Base-by-base conservation (phyloP, 2,888 invertebrate genomes). In the Metacarcinus magister region DNA sequence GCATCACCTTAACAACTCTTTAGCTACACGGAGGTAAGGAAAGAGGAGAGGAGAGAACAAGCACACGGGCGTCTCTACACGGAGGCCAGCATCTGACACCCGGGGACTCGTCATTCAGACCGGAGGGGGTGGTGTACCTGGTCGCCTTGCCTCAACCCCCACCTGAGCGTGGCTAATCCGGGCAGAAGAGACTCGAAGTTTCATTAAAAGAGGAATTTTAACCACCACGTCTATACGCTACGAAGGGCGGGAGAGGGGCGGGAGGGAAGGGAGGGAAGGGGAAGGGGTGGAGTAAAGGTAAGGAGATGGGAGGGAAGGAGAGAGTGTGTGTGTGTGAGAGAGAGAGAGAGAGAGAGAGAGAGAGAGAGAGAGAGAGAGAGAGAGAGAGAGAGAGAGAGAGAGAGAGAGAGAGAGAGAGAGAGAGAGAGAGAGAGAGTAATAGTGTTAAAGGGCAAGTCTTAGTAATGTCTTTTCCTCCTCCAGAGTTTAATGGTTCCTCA, bases 151-250 rank as follows among this genome's bases (percentile, higher is more conserved):
- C 82, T 82, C 67, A 67, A 32, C 95, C 95, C 92, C 87, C 48
- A 32, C 95, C 95, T 44, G 46, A 87, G 93, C 95, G 95, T 95
- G 89, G 95, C 75, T 39, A 95, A 95, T 95, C 93, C 46, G 93
- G 23, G 5, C 93, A 44, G 54, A 67, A 93, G 87, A 28, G 48
- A 93, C 95, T 95, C 92, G 82, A 93, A 87, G 93, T 95, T 95
- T 95, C 95, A 95, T 95, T 95, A 95, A 93, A 95, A 87, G 93
- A 95, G 95, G 95, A 95, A 95, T 95, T 95, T 95, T 95, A 95
- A 95, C 95, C 93, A 93, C 95, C 93, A 93, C 48, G 32, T 92
- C 93, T 95, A 82, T 93, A 93, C 48, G n/a, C 48, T 43, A 19
- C 46, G 75, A 19, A 67, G 48, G 92, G 82, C 0, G 1, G 54